Evolutionary conservation across 2,113 vertebrate genomes (phyloP).

Genomic region (Oceanodroma tethys): DNA sequence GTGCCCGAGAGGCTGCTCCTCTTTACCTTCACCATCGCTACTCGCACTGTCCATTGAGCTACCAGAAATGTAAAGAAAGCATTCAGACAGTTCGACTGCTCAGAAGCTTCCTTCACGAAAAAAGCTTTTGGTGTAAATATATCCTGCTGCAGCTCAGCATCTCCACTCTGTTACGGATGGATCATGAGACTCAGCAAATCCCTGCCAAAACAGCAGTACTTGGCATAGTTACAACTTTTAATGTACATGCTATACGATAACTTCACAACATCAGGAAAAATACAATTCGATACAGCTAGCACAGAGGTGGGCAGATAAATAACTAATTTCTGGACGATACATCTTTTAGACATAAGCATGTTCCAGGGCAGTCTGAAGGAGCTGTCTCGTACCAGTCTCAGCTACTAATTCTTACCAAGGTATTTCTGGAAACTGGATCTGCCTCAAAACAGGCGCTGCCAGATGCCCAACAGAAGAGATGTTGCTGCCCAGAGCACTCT

Average conservation of each 20-base stretch:
- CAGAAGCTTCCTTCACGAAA: neutral
- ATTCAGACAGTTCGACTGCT: neutral
- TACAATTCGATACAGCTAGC: neutral
- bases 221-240: slow-evolving; percentile 45
- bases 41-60: neutral
- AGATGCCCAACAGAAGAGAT: neutral
- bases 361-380: neutral
- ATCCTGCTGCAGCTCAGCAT: slow-evolving; percentile 46
- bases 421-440: neutral
- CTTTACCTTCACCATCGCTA: accelerated
- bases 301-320: neutral
- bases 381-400: neutral
- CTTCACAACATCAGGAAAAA: slow-evolving; percentile 16
- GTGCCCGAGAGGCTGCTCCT: neutral
- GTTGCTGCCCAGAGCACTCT: neutral
- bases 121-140: slow-evolving; percentile 24
- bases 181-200: slow-evolving; percentile 33
- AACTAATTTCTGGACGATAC: neutral
- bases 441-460: neutral
- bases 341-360: neutral
- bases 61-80: neutral
- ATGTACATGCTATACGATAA: neutral
- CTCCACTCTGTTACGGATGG: slow-evolving; percentile 15
- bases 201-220: slow-evolving; percentile 17
- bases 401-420: neutral